Evolutionary conservation across 2,113 vertebrate species (phyloP).

Genomic region (Lethenteron camtschaticum): DNA sequence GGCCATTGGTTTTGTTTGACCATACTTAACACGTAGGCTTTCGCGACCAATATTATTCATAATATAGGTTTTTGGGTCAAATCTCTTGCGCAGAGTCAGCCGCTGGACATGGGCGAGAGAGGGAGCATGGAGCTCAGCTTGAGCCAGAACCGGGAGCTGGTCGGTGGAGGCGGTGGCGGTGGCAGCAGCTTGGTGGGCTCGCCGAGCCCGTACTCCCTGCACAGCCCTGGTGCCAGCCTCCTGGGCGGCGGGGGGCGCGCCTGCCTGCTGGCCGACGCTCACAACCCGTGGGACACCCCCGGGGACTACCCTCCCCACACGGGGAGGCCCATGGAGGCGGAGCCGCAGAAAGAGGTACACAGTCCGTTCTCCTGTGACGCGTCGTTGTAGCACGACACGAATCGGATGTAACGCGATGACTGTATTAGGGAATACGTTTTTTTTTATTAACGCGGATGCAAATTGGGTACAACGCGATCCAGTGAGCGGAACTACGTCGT

Average conservation of each 20-base stretch:
- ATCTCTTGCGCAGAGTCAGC: background rate
- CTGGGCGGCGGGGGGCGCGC: constrained; percentile 4
- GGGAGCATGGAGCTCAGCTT: constrained; percentile 2
- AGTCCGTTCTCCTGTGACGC: too few relatives aligned
- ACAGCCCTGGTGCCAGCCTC: background rate
- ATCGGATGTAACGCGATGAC: too few relatives aligned
- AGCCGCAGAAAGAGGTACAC: background rate
- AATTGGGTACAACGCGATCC: too few relatives aligned
- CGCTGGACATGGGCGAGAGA: constrained; percentile 1
- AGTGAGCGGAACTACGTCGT: too few relatives aligned
- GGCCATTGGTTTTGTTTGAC: too few relatives aligned
- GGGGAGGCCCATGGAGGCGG: background rate
- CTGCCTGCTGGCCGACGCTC: background rate
- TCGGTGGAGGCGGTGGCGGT: background rate
- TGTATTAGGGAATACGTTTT: too few relatives aligned
- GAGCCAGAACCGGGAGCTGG: background rate
- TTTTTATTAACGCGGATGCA: too few relatives aligned
- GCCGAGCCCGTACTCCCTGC: background rate
- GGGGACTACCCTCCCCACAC: background rate
- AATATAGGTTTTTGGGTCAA: too few relatives aligned
- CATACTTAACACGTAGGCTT: too few relatives aligned
- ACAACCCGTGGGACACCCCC: background rate
- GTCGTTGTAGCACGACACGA: too few relatives aligned
- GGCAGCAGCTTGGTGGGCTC: background rate
- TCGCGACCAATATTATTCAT: too few relatives aligned